phyloP scores from a whole-genome alignment of 2,888 invertebrate genomes.

The Dioctria rufipes region DNA sequence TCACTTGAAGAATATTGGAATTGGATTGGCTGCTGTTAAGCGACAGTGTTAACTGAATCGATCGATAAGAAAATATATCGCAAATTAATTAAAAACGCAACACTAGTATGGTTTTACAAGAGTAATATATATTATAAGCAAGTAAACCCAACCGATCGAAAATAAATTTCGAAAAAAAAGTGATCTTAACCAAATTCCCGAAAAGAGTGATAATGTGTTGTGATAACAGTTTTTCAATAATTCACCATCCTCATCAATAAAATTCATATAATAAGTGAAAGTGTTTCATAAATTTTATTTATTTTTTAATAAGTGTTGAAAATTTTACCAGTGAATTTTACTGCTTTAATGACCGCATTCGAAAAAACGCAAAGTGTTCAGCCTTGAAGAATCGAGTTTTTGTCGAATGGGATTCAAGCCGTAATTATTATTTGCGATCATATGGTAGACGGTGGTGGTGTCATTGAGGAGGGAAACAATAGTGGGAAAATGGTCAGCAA shows the following conservation, averaged over 20 bases:
- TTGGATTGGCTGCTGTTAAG: neutral
- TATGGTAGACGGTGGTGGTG: neutral
- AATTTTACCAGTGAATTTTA: neutral
- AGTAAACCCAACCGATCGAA: too few species aligned
- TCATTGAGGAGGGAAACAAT: neutral
- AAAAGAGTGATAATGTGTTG: neutral
- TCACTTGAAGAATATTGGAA: neutral
- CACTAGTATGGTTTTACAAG: too few species aligned
- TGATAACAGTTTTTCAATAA: neutral
- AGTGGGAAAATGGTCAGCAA: constrained; percentile 64
- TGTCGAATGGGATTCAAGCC: neutral
- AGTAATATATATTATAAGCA: too few species aligned
- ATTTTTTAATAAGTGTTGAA: too few species aligned
- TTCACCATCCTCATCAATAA: too few species aligned
- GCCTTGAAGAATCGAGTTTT: constrained; percentile 14
- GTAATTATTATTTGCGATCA: neutral
- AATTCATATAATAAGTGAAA: neutral
- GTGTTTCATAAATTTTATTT: neutral
- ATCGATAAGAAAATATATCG: too few species aligned
- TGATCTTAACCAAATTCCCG: too few species aligned
- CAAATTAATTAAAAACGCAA: too few species aligned
- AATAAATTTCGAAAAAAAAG: too few species aligned
- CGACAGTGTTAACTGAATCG: neutral
- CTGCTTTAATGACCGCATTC: neutral
- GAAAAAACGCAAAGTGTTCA: neutral